Base-by-base conservation (phyloP, 2,888 invertebrate species). In the Neoascia interrupta region DNA sequence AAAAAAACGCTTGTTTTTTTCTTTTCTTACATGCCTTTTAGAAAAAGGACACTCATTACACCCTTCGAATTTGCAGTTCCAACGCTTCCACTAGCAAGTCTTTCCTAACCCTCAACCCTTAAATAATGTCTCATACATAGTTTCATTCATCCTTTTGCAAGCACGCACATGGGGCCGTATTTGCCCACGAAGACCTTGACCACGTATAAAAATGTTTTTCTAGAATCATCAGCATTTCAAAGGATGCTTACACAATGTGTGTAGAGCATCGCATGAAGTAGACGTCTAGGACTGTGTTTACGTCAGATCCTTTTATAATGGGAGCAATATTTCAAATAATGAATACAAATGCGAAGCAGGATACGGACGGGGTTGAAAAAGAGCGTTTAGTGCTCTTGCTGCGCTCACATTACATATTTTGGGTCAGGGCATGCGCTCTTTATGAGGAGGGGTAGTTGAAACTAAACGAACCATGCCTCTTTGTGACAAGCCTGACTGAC, bases 401-500 rank as follows among this genome's bases (percentile, higher is more conserved):
- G 11, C n/a, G 5, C 28, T 37, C 47, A 68, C 28, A 18, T 34
- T 16, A 47, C n/a, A n/a, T n/a, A n/a, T n/a, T n/a, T n/a, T n/a
- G 34, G 18, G 31, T n/a, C 23, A 11, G 58, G 26, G 37, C 75
- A 64, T 76, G 70, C 64, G 53, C 31, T 15, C 39, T 47, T 6
- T 3, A 16, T 23, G 16, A 39, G 56, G 28, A 53, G 69, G 53
- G 45, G 69, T 61, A 60, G 45, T 31, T 31, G 3, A 1, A 54
- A 66, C 54, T 72, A 47, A 60, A 72, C 72, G 72, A 76, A 64
- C 53, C 58, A 58, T 70, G 10, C 19, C 34, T 72, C 16, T 64
- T 31, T 53, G 41, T 64, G 53, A 8, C 31, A 60, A 41, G 16
- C 16, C 47, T 31, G 47, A 13, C 18, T 47, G 41, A 53, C 58